Base-by-base conservation (phyloP, 2,888 invertebrate genomes). In the Eristalis pertinax region DNA sequence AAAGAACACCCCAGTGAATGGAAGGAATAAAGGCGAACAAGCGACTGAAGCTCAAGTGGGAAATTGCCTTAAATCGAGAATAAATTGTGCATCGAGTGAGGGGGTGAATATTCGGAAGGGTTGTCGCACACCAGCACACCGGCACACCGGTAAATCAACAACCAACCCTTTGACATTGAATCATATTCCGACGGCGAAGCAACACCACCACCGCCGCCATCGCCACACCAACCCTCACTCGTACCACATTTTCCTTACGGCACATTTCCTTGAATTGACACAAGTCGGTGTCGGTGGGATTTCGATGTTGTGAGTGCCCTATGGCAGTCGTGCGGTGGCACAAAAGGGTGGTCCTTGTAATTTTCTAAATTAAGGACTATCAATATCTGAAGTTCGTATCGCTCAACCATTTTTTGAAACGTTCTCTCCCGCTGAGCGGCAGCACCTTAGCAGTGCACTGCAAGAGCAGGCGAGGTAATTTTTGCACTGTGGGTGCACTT, bases 141-240 rank as follows among this genome's bases (percentile, higher is more conserved):
- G 38, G 11, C 64, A 1, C 29, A 58, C 43, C 43, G 24, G 58
- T 26, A 56, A 35, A 77, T 62, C 41, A 65, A 73, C 60, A 76
- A 77, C 65, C 79, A 87, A 76, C 87, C 87, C 87, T 84, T 84
- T 87, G 87, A 80, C 84, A 87, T 87, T 80, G 87, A 87, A 87
- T 79, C 84, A 87, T 84, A 84, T 87, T 80, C 58, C 43, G 67
- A 63, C 50, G 73, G 72, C 63, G 76, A 38, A 32, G 38, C 68
- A n/a, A 41, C 64, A 41, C 41, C 29, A 32, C 41, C 29, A 41
- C 60, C 58, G 50, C 29, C 41, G 5, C 50, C 35, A 35, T 19
- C 19, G 29, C 35, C 19, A n/a, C 35, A 15, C 13, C 19, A 3
- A 13, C 26, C 50, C 38, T 24, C 19, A 19, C 22, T 8, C 29